Base-by-base conservation (phyloP, 2,113 vertebrate genomes). In the Fulmarus glacialis region DNA sequence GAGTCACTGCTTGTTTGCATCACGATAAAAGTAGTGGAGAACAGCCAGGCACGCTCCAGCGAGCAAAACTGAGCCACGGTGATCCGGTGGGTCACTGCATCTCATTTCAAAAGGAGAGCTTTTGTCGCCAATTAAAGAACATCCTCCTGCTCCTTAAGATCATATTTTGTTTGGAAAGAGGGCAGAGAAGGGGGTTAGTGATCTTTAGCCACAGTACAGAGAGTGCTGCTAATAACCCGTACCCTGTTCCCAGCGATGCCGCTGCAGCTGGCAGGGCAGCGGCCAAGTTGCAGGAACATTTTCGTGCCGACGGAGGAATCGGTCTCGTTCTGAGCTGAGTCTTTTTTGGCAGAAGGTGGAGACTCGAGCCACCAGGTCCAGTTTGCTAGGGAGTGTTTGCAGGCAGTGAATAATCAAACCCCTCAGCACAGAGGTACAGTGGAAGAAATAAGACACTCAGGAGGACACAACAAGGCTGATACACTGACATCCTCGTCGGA, bases 261-360 rank as follows among this genome's bases (percentile, higher is more conserved):
- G 75, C 48, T 34, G 58, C 63, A 64, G 63, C 82, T 55, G 93
- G 34, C 9, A 17, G 47, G 58, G 58, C 50, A 78, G 53, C 3
- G 1, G 45, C 79, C 3, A 18, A 56, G 83, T 40, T 84, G 0
- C 55, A 60, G 74, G 70, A 67, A n/a, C 7, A 14, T 45, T 62
- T 12, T 52, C 1, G 0, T 11, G 48, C 83, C 10, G 42, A 22
- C 0, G 3, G 42, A 53, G 73, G 34, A 78, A 68, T n/a, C 2
- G 0, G 36, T 8, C 64, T 42, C 1, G 0, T 19, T n/a, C 55
- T 5, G 20, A 86, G 83, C 85, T 0, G 15, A 48, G 45, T 2
- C 77, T 47, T 43, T 45, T 50, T 45, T 75, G 94, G 82, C 87
- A 95, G 56, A 60, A 94, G 72, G 56, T 29, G 55, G 84, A 92